These are phyloP conservation scores for Butorides virescens DNA, from an alignment of 2,113 vertebrate genomes.

Conservation along the genomic window DNA sequence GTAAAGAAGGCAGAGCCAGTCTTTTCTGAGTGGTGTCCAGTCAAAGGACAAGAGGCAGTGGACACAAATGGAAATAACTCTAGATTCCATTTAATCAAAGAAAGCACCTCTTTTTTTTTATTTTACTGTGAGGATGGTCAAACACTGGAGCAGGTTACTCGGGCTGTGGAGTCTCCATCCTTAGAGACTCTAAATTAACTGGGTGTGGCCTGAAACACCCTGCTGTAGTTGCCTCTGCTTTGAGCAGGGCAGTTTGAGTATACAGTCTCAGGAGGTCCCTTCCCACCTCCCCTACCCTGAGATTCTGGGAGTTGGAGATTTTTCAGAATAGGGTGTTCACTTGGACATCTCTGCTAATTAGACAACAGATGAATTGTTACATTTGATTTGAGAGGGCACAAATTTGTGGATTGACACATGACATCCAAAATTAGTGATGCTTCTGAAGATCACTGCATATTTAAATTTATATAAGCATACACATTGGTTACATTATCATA, in stretches of 20 bases:
- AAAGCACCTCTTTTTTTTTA: neutral
- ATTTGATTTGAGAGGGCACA: fast-evolving
- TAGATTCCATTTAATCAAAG: neutral
- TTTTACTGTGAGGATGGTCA: neutral
- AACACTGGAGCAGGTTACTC: neutral
- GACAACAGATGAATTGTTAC: neutral
- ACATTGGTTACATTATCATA: neutral
- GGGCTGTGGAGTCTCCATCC: neutral
- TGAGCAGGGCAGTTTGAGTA: neutral
- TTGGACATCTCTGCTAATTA: neutral
- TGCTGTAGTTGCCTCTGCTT: neutral
- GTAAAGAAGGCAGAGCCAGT: neutral
- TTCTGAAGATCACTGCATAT: neutral
- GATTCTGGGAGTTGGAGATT: neutral
- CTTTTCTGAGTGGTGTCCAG: neutral
- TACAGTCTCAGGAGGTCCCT: neutral
- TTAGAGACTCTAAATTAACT: neutral
- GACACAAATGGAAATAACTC: neutral
- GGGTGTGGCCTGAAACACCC: neutral
- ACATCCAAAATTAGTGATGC: neutral
- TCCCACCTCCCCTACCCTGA: neutral
- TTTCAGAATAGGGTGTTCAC: neutral
- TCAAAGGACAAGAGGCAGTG: neutral
- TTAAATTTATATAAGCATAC: neutral
- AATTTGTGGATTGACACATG: neutral